These are phyloP conservation scores for Scortum barcoo DNA, from an alignment of 2,113 vertebrate genomes.

Conservation along the genomic window DNA sequence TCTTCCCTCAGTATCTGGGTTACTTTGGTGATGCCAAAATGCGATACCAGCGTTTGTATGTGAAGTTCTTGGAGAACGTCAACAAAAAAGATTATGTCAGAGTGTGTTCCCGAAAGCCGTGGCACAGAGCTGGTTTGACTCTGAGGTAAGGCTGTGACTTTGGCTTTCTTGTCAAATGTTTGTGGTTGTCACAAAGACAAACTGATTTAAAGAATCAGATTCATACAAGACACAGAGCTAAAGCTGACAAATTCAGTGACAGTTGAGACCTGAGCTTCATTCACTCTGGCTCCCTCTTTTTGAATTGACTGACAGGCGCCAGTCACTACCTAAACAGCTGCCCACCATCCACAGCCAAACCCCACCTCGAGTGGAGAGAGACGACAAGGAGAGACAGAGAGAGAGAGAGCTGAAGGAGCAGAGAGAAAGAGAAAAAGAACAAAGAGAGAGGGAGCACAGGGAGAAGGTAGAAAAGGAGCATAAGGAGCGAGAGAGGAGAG, in stretches of 20 bases:
- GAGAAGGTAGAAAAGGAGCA: slow-evolving; percentile 6
- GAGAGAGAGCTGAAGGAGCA: slow-evolving; percentile 53
- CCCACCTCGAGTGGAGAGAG: slow-evolving; percentile 65
- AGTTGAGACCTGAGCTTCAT: not conserved
- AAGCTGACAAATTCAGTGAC: no score
- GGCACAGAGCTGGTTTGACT: slow-evolving; percentile 86
- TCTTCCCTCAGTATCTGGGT: slow-evolving; percentile 87
- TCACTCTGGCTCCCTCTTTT: not conserved
- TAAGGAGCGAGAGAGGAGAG: slow-evolving; percentile 19
- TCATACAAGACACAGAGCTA: not conserved
- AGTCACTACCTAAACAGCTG: slow-evolving; percentile 74
- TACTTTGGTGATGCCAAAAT: slow-evolving; percentile 93
- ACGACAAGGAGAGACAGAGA: slow-evolving; percentile 48
- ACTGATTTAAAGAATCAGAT: not conserved
- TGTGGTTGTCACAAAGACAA: not conserved
- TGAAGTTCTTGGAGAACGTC: slow-evolving; percentile 92
- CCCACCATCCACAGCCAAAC: slow-evolving; percentile 62
- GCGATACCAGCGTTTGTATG: slow-evolving; percentile 91
- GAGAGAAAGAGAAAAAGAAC: slow-evolving; percentile 30
- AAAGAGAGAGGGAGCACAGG: slow-evolving; percentile 29
- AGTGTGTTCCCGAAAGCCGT: slow-evolving; percentile 90
- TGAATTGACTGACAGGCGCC: slow-evolving; percentile 62
- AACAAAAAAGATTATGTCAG: slow-evolving; percentile 93
- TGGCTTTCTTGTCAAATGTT: not conserved
- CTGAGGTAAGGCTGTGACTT: slow-evolving; percentile 82